Conservation (phyloP, 1,140 invertebrate species). For the Neodiprion fabricii region DNA sequence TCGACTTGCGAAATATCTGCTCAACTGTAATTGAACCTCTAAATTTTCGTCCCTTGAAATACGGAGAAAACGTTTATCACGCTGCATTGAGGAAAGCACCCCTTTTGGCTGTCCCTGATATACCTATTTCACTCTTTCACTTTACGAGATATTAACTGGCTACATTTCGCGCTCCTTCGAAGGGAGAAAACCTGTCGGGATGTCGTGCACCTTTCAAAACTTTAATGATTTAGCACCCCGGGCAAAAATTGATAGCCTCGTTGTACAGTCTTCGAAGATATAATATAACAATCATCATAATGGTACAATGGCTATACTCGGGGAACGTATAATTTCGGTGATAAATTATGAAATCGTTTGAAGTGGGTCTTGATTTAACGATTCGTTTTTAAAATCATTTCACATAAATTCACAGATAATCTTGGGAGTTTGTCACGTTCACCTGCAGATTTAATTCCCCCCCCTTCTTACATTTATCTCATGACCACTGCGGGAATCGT, state of each 20-base stretch:
- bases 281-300: not conserved
- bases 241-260: not conserved
- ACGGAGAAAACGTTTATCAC: constrained; percentile 5
- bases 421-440: not conserved
- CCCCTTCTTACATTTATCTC: too few species aligned
- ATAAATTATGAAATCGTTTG: too few species aligned
- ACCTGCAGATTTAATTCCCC: not conserved
- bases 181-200: not conserved
- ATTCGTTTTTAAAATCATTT: not conserved
- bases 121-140: not conserved
- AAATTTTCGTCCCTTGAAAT: not conserved
- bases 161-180: not conserved
- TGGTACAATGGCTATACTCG: not conserved
- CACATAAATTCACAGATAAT: not conserved
- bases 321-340: too few species aligned
- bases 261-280: not conserved
- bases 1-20: too few species aligned
- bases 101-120: not conserved
- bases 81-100: not conserved
- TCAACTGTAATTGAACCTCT: not conserved
- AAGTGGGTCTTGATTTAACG: not conserved
- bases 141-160: constrained; percentile 3
- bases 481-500: not conserved
- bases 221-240: constrained; percentile 2
- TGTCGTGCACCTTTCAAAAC: not conserved